Conservation (phyloP, 1,140 invertebrate species). For the Cydia pomonella region DNA sequence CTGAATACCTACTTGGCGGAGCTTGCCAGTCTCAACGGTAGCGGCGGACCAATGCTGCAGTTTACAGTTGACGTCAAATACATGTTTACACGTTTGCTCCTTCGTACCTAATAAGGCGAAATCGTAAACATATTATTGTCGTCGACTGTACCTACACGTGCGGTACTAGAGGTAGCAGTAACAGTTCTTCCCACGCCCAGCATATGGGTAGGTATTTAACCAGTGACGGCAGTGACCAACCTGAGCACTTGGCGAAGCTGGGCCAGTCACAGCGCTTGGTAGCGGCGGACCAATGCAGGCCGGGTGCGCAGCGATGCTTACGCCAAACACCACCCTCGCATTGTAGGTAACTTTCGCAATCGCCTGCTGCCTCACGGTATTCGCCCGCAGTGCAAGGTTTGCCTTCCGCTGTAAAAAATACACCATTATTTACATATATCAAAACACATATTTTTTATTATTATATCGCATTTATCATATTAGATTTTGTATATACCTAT, state of each 20-base stretch:
- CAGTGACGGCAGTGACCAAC: conserved; percentile 44
- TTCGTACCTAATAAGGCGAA: too few species aligned
- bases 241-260: conserved; percentile 84
- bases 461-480: too few species aligned
- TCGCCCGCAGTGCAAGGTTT: conserved; percentile 83
- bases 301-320: conserved; percentile 87
- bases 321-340: conserved; percentile 86
- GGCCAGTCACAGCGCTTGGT: conserved; percentile 91
- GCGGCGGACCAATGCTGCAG: too few species aligned
- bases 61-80: too few species aligned
- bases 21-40: too few species aligned
- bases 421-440: not conserved
- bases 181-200: too few species aligned
- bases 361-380: conserved; percentile 84
- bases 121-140: too few species aligned
- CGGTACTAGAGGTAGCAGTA: not conserved
- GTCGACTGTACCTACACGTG: too few species aligned
- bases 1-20: too few species aligned
- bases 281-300: conserved; percentile 89
- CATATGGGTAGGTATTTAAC: not conserved
- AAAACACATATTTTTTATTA: not conserved
- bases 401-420: conserved; percentile 53
- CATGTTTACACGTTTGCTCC: too few species aligned
- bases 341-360: conserved; percentile 89
- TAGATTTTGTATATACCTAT: too few species aligned